Base-by-base conservation (phyloP, 2,797 vertebrate species). In the Numenius phaeopus region DNA sequence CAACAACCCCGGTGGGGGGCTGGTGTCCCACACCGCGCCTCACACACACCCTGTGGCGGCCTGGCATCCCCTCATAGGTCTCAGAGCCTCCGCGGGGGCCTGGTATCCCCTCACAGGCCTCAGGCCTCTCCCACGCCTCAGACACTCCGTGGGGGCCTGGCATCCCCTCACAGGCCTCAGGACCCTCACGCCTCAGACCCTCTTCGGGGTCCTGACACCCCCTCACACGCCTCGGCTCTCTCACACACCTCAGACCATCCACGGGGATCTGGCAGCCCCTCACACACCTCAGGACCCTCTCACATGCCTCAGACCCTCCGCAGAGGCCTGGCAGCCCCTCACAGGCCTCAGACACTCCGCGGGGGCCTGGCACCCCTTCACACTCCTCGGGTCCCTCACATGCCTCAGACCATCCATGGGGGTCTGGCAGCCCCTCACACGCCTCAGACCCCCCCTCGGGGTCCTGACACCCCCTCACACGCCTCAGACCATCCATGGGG, bases 271-370 rank as follows among this genome's bases (percentile, higher is more conserved):
- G 58, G 52, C 49, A 14, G 0, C 21, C 30, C 44, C 19, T 39
- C 34, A 55, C 18, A 20, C 7, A 11, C 52, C 18, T 55, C 50
- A 27, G 50, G 15, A 27, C 14, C 18, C 29, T 42, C 24, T 17
- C 22, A 54, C 52, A 32, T 8, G 26, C 26, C 26, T 52, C 50
- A 52, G 50, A 8, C 14, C 14, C 29, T 27, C 29, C 14, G 16
- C 30, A 19, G 58, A 9, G 23, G 37, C 18, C 26, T 9, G 20
- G 11, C 26, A 30, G 14, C 11, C 30, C 18, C 23, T 47, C 23
- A 23, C 12, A 3, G 1, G 12, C 29, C 44, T 39, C 44, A 6
- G 14, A 2, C 14, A 3, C 30, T 10, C 15, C 2, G 0, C 24
- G 58, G 16, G 22, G 7, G 2, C 29, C 44, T 27, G 44, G 27